These are phyloP conservation scores for Epinotia ramella DNA, from an alignment of 2,888 invertebrate genomes.

Conservation along the genomic window DNA sequence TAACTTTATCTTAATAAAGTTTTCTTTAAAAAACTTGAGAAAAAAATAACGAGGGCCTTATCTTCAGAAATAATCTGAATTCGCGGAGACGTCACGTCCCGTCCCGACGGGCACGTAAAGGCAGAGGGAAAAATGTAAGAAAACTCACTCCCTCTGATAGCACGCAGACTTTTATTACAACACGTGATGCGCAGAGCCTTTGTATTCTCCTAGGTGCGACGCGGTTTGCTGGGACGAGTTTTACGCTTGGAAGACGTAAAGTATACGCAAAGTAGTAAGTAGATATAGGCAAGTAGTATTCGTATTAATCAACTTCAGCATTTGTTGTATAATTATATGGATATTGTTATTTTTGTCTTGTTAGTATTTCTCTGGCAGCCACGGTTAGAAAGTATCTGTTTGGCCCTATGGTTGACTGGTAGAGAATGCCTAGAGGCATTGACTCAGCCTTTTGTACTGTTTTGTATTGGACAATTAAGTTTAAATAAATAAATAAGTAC, in stretches of 20 bases:
- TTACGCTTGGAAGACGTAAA: constrained; percentile 7
- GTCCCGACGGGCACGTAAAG: constrained; percentile 71
- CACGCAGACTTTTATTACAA: constrained; percentile 73
- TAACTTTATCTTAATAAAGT: not conserved
- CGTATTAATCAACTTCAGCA: not conserved
- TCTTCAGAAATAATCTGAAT: constrained; percentile 48
- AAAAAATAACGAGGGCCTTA: constrained; percentile 5
- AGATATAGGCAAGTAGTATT: not conserved
- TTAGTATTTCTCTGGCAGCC: too few relatives aligned
- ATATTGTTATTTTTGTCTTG: too few relatives aligned
- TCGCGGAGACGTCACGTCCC: constrained; percentile 61
- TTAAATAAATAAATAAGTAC: too few relatives aligned
- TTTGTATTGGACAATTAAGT: too few relatives aligned
- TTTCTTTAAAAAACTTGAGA: not conserved
- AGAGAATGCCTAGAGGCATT: too few relatives aligned
- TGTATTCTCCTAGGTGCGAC: constrained; percentile 64
- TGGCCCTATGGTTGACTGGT: too few relatives aligned
- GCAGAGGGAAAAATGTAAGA: constrained; percentile 73
- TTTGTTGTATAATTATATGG: too few relatives aligned
- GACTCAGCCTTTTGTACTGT: too few relatives aligned
- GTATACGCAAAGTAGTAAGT: not conserved
- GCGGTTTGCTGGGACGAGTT: constrained; percentile 44
- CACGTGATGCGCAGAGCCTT: constrained; percentile 75
- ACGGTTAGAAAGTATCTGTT: too few relatives aligned
- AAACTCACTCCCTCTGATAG: constrained; percentile 72